Base-by-base conservation (phyloP, 1,140 invertebrate genomes). In the Brachionus koreanus region DNA sequence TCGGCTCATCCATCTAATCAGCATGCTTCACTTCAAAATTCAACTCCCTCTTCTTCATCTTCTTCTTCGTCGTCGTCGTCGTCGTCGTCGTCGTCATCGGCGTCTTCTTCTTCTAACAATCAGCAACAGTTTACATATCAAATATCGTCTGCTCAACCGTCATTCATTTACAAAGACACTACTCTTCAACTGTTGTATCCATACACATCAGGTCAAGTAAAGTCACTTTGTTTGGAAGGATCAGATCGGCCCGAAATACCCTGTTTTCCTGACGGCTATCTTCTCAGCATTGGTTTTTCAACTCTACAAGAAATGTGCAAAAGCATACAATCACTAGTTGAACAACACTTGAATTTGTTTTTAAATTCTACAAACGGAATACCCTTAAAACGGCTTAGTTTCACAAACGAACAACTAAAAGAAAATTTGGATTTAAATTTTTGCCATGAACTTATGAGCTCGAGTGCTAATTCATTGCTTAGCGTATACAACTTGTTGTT, bases 161-260 rank as follows among this genome's bases (percentile, higher is more conserved):
- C 95, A 6, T 98, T 98, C 88, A 93, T 94, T 86, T 95, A 95
- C 85, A 91, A 95, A 83, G 95, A 95, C 12, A 92, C 96, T 81
- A 96, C 94, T 92, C 90, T 97, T 19, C 95, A 95, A 4, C 89
- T 97, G 25, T 92, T 95, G 72, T 91, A 93, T 19, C 93, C 91
- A 29, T 94, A 94, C 88, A 91, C 93, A n/a, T 93, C 92, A 42
- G 94, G 93, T 33, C 92, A 93, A 85, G 91, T 93, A 0, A 95
- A 94, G 90, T 92, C 94, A 61, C 91, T 92, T 29, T 95, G 95
- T 87, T 90, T 98, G 85, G 96, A 98, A 87, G 94, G 96, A 93
- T 88, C 97, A 84, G 96, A 98, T 85, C 95, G 96, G 88, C 91
- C 93, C 7, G 96, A 98, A 85, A 93, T 95, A n/a, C 95, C 95